A percentile compares a stretch with the other conserved stretches of the same genome.
These are phyloP conservation scores for Lanistes nyassanus DNA, from an alignment of 1,140 invertebrate species.

Conservation along the genomic window DNA sequence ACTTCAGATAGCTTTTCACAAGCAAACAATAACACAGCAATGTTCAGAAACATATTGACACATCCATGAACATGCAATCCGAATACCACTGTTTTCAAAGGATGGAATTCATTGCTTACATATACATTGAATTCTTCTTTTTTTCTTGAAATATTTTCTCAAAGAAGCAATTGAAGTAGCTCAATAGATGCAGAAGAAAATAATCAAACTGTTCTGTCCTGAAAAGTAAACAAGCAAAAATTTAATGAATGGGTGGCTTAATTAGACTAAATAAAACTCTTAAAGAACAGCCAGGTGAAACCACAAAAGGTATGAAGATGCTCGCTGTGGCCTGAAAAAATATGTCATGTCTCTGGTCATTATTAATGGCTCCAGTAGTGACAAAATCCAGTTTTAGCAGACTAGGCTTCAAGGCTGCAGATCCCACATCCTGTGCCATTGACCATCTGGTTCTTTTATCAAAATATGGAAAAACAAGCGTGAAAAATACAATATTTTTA, in stretches of 20 bases:
- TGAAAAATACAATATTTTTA: too few relatives aligned
- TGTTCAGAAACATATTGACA: not conserved
- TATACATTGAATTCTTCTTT: conserved; percentile 62
- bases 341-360: not conserved
- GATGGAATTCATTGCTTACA: conserved; percentile 48
- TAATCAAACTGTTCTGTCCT: conserved; percentile 62
- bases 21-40: not conserved
- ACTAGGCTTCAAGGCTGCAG: too few relatives aligned
- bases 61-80: not conserved
- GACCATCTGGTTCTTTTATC: too few relatives aligned
- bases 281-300: too few relatives aligned
- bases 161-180: conserved; percentile 66
- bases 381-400: too few relatives aligned
- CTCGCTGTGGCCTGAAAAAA: not conserved
- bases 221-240: conserved; percentile 37
- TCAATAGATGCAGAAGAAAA: conserved; percentile 60
- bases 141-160: conserved; percentile 58
- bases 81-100: not conserved
- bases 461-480: too few relatives aligned
- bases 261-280: too few relatives aligned
- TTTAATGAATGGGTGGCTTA: not conserved
- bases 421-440: too few relatives aligned
- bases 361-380: too few relatives aligned
- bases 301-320: not conserved
- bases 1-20: too few relatives aligned